These are phyloP conservation scores for Pantherophis vulpinus DNA, from an alignment of 2,797 vertebrate genomes.

Conservation along the genomic window DNA sequence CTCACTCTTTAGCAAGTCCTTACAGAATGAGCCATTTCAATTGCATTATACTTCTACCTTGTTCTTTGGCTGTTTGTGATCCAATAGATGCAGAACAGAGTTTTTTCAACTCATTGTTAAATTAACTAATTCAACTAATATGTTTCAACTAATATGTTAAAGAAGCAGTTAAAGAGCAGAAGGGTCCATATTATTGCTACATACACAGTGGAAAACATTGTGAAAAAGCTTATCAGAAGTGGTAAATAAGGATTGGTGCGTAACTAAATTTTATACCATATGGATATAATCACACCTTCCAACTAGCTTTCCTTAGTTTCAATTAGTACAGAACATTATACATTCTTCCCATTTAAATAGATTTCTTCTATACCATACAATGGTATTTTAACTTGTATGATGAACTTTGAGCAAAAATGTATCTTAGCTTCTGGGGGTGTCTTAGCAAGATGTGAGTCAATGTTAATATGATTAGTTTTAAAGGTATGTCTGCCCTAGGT, in stretches of 20 bases:
- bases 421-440: not conserved
- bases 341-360: not conserved
- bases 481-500: not conserved
- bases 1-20: not conserved
- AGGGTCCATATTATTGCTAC: not conserved
- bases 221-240: not conserved
- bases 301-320: conserved; percentile 17
- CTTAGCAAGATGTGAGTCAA: not conserved
- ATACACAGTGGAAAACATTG: not conserved
- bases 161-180: not conserved
- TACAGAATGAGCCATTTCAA: not conserved
- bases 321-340: not conserved
- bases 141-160: not conserved
- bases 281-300: not conserved
- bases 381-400: not conserved
- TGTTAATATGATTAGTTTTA: not conserved
- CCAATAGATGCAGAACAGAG: not conserved
- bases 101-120: not conserved
- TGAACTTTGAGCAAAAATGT: not conserved
- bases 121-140: not conserved
- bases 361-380: not conserved
- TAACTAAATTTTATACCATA: not conserved
- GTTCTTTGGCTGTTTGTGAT: not conserved
- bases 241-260: not conserved
- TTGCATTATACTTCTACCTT: not conserved